Evolutionary conservation across 2,113 vertebrate genomes (phyloP), one percentile per base, ranked within the genome.

Genomic region (Noturus placidus): DNA sequence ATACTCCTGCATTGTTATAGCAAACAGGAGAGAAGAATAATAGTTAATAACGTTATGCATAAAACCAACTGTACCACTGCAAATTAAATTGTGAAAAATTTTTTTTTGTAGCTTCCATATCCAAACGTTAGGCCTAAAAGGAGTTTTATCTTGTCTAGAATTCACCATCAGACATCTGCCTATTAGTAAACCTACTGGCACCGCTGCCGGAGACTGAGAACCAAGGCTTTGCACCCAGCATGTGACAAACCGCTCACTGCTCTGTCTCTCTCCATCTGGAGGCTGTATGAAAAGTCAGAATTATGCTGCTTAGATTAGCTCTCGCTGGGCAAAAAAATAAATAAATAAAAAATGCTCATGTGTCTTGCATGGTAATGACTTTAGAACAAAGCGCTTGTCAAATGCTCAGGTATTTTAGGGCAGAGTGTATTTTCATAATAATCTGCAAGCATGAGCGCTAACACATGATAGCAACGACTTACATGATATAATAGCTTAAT

Each of bases 81-180:
- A 52, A 52, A n/a, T 38, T 22, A 33, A 80, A 57, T 0, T 50
- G 22, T 46, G 35, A 46, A 46, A 46, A 46, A 46, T 1, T 10
- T 10, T 57, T 22, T 3, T 57, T 33, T 35, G 30, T 11, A 59
- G 78, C 17, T 56, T 57, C 4, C 17, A 33, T 50, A 17, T 30
- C 6, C 14, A 52, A 52, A 30, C 15, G 6, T 56, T 20, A 0
- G 33, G 19, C 42, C 14, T 61, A 42, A 38, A 38, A 86, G 20
- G 15, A 52, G 84, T 17, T 57, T 88, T 61, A 15, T 78, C 81
- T 86, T 74, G 38, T 65, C 59, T 63, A 57, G 70, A 69, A 78
- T 56, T 79, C 52, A 52, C 74, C 10, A 74, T 54, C 82, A 54
- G 82, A 80, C 50, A 65, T 50, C 63, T 56, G 54, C 42, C 59